A percentile compares a stretch with the other conserved stretches of the same genome.
Conservation (phyloP, 2,888 invertebrate species). For the Tipula lateralis region DNA sequence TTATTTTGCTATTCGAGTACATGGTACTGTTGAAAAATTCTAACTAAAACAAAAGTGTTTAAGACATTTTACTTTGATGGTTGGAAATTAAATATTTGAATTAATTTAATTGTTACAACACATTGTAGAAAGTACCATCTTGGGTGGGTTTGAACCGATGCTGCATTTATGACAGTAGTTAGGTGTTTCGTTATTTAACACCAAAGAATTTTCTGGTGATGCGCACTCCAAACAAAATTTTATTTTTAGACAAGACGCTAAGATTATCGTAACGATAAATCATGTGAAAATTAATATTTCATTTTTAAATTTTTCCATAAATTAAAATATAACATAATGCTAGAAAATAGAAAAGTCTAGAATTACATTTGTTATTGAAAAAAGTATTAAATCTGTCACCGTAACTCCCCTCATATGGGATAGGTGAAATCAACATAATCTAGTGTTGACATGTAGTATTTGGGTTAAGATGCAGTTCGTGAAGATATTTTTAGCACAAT, state of each 20-base stretch:
- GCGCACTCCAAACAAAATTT: not conserved
- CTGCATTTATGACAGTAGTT: too few relatives aligned
- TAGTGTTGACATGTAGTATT: not conserved
- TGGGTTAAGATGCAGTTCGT: not conserved
- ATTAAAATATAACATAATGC: not conserved
- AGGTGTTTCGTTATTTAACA: not conserved
- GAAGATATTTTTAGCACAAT: not conserved
- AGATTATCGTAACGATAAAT: not conserved
- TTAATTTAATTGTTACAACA: not conserved
- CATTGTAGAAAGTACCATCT: not conserved
- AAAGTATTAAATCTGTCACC: not conserved
- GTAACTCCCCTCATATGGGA: not conserved
- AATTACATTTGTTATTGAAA: not conserved
- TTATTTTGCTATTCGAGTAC: not conserved
- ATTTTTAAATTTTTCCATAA: slow-evolving; percentile 12
- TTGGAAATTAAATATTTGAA: not conserved
- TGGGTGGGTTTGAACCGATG: not conserved
- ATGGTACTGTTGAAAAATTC: not conserved
- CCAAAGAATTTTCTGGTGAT: too few relatives aligned
- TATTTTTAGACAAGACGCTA: not conserved
- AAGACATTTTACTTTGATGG: not conserved
- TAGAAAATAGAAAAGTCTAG: not conserved
- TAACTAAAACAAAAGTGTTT: not conserved
- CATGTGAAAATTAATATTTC: not conserved
- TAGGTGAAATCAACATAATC: not conserved